Evolutionary conservation across 2,888 invertebrate species (phyloP).

Genomic region (Rutpela maculata): DNA sequence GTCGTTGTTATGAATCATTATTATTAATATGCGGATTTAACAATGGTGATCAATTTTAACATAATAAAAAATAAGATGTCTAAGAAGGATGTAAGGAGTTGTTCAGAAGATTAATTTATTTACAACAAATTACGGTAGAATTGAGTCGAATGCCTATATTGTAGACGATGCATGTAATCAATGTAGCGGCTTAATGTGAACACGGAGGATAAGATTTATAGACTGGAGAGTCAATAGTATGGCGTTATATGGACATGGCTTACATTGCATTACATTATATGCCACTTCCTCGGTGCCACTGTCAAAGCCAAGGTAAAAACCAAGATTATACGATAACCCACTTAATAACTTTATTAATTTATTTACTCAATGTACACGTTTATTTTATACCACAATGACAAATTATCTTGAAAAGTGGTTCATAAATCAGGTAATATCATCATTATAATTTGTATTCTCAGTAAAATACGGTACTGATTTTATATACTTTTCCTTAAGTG

Average conservation of each 20-base stretch:
- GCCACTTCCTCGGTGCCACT: conserved; percentile 65
- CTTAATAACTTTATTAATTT: conserved; percentile 58
- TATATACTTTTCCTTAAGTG: neutral
- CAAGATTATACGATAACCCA: conserved; percentile 56
- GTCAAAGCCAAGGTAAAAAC: conserved; percentile 61
- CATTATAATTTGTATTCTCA: neutral
- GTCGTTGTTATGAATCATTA: neutral
- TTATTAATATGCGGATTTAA: neutral
- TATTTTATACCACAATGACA: conserved; percentile 48
- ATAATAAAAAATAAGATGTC: neutral
- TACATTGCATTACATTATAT: conserved; percentile 62
- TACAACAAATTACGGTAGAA: conserved; percentile 63
- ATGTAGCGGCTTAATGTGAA: conserved; percentile 72
- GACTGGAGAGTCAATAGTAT: conserved; percentile 63
- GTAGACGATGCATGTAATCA: conserved; percentile 72
- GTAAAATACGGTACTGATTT: neutral
- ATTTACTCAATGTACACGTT: conserved; percentile 19
- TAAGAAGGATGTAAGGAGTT: conserved; percentile 27
- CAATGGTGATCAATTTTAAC: conserved; percentile 3
- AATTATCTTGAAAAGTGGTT: conserved; percentile 48
- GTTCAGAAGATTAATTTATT: conserved; percentile 54
- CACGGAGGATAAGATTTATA: conserved; percentile 71
- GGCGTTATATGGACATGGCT: conserved; percentile 67
- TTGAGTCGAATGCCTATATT: conserved; percentile 62
- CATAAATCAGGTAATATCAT: conserved; percentile 45